These are phyloP conservation scores for Paramormyrops kingsleyae DNA, from an alignment of 2,113 vertebrate genomes.

Conservation along the genomic window DNA sequence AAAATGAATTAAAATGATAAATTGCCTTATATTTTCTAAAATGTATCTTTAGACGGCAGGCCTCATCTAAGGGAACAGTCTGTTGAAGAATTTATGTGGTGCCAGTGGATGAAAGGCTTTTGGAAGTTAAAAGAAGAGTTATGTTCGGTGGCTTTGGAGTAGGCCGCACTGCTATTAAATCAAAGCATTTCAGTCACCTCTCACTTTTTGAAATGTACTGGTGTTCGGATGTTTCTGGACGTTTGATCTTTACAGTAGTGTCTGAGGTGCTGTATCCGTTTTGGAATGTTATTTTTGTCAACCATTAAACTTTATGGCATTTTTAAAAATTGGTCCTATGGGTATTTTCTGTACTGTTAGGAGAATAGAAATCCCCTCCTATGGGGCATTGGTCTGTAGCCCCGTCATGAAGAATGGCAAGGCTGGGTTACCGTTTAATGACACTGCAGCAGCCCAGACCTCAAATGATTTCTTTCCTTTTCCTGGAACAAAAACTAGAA, in stretches of 20 bases:
- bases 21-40: neutral
- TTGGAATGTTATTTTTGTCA: neutral
- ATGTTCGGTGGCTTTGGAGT: neutral
- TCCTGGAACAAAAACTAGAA: neutral
- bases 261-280: neutral
- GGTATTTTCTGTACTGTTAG: neutral
- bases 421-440: neutral
- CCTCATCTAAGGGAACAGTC: neutral
- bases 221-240: neutral
- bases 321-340: neutral
- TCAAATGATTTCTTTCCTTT: neutral
- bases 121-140: conserved; percentile 1
- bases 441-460: neutral
- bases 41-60: neutral
- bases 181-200: neutral
- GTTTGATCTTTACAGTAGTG: neutral
- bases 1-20: neutral
- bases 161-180: neutral
- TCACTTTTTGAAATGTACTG: neutral
- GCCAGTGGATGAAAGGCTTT: neutral
- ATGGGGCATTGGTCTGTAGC: neutral
- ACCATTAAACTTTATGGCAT: neutral
- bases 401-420: neutral
- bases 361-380: neutral
- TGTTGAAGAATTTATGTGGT: neutral